Base-by-base conservation (phyloP, 2,888 invertebrate species). In the Oscheius sp. region DNA sequence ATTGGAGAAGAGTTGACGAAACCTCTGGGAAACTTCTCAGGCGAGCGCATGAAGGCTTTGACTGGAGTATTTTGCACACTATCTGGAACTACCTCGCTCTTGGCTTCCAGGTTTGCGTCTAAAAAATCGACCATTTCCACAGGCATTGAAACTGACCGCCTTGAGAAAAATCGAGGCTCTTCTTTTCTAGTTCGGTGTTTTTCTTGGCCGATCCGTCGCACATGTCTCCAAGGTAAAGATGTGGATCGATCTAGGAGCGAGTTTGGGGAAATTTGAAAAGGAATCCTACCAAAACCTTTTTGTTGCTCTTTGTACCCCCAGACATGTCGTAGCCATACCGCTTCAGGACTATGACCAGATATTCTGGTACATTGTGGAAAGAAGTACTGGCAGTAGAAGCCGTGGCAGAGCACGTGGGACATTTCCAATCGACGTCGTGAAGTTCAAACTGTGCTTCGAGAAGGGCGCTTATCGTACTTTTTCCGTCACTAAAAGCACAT, bases 291-390 rank as follows among this genome's bases (percentile, higher is more conserved):
- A n/a, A 60, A 29, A 72, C 32, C 2, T 10, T 11, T 13, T 35
- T 32, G 13, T 13, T n/a, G 13, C 47, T 37, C 37, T 72, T 72
- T 9, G 50, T 53, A 7, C 58, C 32, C 5, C 42, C 51, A 11
- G 11, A 32, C 11, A 32, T 5, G 29, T 62, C n/a, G 53, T 53
- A 72, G 9, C 29, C 51, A 29, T 62, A 72, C 5, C 72, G 72
- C 32, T 72, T 72, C 5, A 72, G 53, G 2, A 62, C 72, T 9
- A 72, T 32, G 21, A 72, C 11, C 21, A 72, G 33, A 53, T 53
- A 68, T 55, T 70, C 70, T n/a, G 70, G 70, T 4, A 70, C 21
- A 2, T 37, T 29, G 2, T 58, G 7, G 50, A 70, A 70, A 11
- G 70, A 33, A n/a, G 57, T 47, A 3, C 57, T 58, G 21, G 57